phyloP scores from a whole-genome alignment of 2,888 invertebrate genomes.

The Platynereis dumerilii region DNA sequence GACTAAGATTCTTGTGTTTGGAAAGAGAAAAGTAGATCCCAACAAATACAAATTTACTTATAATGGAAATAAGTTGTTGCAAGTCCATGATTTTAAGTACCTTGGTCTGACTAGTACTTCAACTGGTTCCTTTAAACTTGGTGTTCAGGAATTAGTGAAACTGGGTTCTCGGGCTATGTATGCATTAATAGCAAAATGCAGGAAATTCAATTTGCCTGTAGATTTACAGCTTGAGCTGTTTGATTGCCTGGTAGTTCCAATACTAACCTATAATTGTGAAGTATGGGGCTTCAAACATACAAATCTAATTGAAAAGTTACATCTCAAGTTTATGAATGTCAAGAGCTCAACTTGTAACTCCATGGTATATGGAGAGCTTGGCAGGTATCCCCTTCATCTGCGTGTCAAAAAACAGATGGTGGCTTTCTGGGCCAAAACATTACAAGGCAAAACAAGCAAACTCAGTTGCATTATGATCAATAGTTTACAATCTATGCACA shows the following conservation, averaged over 20 bases:
- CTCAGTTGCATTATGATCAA: neutral
- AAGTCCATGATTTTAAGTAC: neutral
- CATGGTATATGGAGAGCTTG: neutral
- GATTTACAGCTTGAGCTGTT: neutral
- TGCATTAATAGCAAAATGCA: neutral
- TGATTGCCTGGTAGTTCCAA: neutral
- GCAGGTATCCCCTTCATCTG: neutral
- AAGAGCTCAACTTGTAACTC: neutral
- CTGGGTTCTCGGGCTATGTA: neutral
- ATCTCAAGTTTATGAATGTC: neutral
- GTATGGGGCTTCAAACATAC: no score
- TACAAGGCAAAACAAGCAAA: neutral
- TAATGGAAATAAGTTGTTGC: neutral
- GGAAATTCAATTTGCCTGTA: neutral
- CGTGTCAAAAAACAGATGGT: neutral
- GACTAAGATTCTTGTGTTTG: neutral
- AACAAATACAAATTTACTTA: neutral
- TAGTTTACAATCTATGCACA: neutral
- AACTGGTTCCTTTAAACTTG: neutral
- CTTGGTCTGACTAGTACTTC: neutral
- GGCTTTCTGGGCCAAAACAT: neutral
- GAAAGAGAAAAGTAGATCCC: neutral
- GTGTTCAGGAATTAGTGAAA: slow-evolving; percentile 10
- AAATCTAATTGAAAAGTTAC: neutral
- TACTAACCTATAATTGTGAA: no score